phyloP scores from a whole-genome alignment of 2,888 invertebrate genomes.

The Eupsilia transversa region DNA sequence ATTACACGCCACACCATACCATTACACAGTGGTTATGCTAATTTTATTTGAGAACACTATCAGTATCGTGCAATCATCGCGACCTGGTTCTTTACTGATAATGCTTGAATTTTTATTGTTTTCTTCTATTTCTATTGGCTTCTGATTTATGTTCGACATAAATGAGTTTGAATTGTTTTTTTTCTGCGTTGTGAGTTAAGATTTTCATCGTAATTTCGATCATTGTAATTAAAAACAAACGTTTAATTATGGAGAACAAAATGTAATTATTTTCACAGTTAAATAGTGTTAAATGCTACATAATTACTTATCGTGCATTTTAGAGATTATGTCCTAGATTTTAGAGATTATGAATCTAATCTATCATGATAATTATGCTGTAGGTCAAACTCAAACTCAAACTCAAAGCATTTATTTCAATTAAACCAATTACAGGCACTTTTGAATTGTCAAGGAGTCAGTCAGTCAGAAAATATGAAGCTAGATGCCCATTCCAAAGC shows the following conservation, averaged over 20 bases:
- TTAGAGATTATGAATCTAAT: neutral
- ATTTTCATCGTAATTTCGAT: neutral
- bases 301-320: neutral
- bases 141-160: neutral
- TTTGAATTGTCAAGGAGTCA: too few species aligned
- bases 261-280: neutral
- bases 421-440: too few species aligned
- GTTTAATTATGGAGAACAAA: neutral
- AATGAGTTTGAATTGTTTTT: neutral
- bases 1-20: slow-evolving; percentile 38
- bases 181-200: neutral
- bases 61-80: slow-evolving; percentile 4
- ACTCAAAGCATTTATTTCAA: too few species aligned
- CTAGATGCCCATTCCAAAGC: too few species aligned
- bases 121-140: neutral
- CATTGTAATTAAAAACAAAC: neutral
- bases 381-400: too few species aligned
- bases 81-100: slow-evolving; percentile 33
- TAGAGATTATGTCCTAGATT: too few species aligned
- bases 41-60: slow-evolving; percentile 49
- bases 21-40: slow-evolving; percentile 32
- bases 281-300: neutral
- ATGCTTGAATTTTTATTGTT: slow-evolving; percentile 4
- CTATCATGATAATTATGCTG: neutral
- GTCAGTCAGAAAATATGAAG: too few species aligned